Conservation (phyloP, 2,113 vertebrate genomes). For the Salvelinus sp. region DNA sequence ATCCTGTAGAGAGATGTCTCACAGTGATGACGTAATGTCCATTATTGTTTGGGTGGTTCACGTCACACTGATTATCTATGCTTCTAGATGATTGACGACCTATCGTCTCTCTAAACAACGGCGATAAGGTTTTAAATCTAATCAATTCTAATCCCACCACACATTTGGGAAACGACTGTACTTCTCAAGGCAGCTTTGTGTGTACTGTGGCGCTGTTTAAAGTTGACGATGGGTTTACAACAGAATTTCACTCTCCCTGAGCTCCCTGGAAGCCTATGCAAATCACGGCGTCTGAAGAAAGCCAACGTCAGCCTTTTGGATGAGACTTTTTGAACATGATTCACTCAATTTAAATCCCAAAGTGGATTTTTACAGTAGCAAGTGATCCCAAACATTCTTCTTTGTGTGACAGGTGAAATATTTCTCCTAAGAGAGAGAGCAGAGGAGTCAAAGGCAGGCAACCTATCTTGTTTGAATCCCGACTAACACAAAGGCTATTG, state of each 20-base stretch:
- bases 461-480: slow-evolving; percentile 52
- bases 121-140: not conserved
- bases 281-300: slow-evolving; percentile 42
- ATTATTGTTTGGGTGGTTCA: not conserved
- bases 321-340: slow-evolving; percentile 31
- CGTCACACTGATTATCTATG: no score
- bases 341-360: slow-evolving; percentile 24
- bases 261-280: slow-evolving; percentile 42
- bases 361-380: slow-evolving; percentile 22
- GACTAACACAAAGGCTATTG: slow-evolving; percentile 66
- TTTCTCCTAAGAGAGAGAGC: slow-evolving; percentile 40
- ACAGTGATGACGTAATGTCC: not conserved
- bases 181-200: slow-evolving; percentile 52
- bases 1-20: not conserved
- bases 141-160: slow-evolving; percentile 20
- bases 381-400: slow-evolving; percentile 27
- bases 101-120: no score
- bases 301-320: slow-evolving; percentile 12
- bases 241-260: slow-evolving; percentile 34
- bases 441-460: slow-evolving; percentile 41
- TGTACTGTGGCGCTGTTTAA: slow-evolving; percentile 35
- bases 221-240: slow-evolving; percentile 53
- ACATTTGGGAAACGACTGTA: slow-evolving; percentile 33
- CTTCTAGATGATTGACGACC: no score
- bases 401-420: slow-evolving; percentile 57